Evolutionary conservation across 2,797 vertebrate species (phyloP).

Genomic region (Microcaecilia unicolor): DNA sequence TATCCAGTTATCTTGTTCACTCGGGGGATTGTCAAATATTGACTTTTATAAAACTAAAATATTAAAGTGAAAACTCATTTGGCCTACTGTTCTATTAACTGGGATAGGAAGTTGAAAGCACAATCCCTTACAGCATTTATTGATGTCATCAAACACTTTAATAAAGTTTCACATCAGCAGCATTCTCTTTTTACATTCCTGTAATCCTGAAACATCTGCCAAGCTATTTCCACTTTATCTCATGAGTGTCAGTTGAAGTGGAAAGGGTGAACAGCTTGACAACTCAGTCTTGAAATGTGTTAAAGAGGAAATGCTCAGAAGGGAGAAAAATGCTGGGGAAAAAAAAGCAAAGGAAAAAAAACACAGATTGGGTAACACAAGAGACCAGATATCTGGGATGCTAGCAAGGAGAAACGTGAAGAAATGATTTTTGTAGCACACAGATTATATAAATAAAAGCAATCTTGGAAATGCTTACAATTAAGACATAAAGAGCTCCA

Average conservation of each 20-base stretch:
- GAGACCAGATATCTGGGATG: no score
- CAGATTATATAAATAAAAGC: no score
- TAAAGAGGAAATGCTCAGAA: slow-evolving; percentile 20
- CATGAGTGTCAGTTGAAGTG: slow-evolving; percentile 23
- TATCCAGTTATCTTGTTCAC: no score
- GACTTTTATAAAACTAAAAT: no score
- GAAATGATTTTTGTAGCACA: no score
- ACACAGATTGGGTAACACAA: no score
- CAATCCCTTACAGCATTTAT: slow-evolving; percentile 43
- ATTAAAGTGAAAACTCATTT: no score
- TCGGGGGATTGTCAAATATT: no score
- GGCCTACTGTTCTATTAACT: slow-evolving; percentile 28
- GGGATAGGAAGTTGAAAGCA: slow-evolving; percentile 29
- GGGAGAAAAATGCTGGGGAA: slow-evolving; percentile 15
- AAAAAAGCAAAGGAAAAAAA: slow-evolving; percentile 2
- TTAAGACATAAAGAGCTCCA: no score
- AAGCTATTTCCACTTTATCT: slow-evolving; percentile 36
- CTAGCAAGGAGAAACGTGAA: no score
- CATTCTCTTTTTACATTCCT: slow-evolving; percentile 18
- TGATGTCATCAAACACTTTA: slow-evolving; percentile 31
- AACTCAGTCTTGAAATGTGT: slow-evolving; percentile 30
- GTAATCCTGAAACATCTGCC: slow-evolving; percentile 51
- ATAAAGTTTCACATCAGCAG: slow-evolving; percentile 43
- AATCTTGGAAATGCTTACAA: no score
- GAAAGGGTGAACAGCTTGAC: slow-evolving; percentile 33